Percentiles rank a stretch among this genome's conserved stretches.
These are phyloP conservation scores for Drosophila erecta DNA, from an alignment of 1,140 invertebrate genomes.

Conservation along the genomic window DNA sequence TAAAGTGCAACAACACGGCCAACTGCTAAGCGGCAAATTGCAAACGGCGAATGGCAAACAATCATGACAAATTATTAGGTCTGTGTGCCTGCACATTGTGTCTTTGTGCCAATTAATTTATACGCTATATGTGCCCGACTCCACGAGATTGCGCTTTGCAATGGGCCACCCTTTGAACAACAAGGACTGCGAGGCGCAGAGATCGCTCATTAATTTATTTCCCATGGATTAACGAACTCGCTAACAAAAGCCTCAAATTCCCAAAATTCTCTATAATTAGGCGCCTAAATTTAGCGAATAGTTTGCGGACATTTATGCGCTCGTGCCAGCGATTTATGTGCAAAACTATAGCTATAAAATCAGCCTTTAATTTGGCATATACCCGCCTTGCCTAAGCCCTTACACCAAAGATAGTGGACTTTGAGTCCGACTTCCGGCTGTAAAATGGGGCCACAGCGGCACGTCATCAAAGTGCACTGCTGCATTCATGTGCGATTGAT, in stretches of 20 bases:
- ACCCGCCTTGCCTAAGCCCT: no score
- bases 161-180: constrained; percentile 7
- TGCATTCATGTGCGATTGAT: constrained; percentile 10
- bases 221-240: constrained; percentile 57
- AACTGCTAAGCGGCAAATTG: constrained; percentile 29
- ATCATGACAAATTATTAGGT: constrained; percentile 57
- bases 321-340: constrained; percentile 22
- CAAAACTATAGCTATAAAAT: neutral
- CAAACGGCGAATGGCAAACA: constrained; percentile 46
- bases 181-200: neutral
- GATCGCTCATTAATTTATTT: neutral
- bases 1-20: constrained; percentile 61
- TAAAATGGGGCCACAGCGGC: constrained; percentile 6
- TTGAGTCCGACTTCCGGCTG: constrained; percentile 5
- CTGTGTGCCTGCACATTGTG: constrained; percentile 22
- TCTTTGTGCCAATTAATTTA: constrained; percentile 10
- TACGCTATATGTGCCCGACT: neutral
- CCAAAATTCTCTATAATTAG: neutral
- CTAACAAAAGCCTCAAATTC: constrained; percentile 1
- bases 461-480: constrained; percentile 6
- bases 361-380: neutral
- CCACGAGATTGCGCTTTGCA: constrained; percentile 2
- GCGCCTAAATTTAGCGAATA: constrained; percentile 14
- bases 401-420: no score
- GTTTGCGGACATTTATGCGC: constrained; percentile 43